phyloP scores from a whole-genome alignment of 2,113 vertebrate genomes.

The Octodon degus region DNA sequence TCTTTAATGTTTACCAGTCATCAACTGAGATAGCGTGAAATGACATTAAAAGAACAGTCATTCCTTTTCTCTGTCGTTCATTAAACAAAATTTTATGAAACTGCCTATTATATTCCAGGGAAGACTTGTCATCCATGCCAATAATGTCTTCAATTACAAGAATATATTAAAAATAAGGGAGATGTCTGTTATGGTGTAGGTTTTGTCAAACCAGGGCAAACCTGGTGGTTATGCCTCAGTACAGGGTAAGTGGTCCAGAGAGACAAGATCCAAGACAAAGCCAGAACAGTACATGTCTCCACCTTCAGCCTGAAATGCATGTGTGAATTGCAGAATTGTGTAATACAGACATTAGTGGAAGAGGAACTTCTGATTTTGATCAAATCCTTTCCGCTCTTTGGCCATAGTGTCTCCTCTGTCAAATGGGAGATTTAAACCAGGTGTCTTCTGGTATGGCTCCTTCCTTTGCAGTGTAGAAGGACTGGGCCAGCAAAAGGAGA shows the following conservation, averaged over 20 bases:
- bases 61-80: conserved; percentile 33
- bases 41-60: conserved; percentile 44
- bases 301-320: not conserved
- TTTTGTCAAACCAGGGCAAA: conserved; percentile 31
- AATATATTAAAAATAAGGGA: conserved; percentile 33
- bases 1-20: conserved; percentile 40
- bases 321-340: not conserved
- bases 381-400: not conserved
- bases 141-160: conserved; percentile 48
- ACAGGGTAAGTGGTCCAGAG: not conserved
- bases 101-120: conserved; percentile 54
- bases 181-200: conserved; percentile 5
- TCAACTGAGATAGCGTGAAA: conserved; percentile 32
- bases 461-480: conserved; percentile 17
- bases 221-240: not conserved
- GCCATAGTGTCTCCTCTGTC: not conserved
- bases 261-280: conserved; percentile 19
- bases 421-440: conserved; percentile 34
- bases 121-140: not conserved
- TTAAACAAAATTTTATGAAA: conserved; percentile 43
- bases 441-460: not conserved
- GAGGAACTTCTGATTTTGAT: not conserved
- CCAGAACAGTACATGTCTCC: not conserved
- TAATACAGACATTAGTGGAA: not conserved
- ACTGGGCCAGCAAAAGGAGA: not conserved